Conservation (phyloP, 2,113 vertebrate species). For the Grammomys surdaster region DNA sequence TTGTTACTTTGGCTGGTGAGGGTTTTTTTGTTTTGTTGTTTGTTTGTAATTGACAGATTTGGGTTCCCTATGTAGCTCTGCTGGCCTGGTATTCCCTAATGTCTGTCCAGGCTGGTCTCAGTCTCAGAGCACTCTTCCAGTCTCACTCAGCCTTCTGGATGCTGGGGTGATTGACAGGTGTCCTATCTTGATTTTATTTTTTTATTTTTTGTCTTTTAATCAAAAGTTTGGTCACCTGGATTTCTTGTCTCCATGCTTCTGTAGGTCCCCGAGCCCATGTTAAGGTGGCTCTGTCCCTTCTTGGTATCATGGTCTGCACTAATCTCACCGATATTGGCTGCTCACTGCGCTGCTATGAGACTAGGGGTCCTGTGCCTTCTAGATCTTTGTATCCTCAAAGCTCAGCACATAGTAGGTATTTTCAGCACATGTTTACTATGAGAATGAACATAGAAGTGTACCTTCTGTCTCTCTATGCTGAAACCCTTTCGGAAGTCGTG, state of each 20-base stretch:
- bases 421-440: background rate
- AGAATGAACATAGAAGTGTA: constrained; percentile 1
- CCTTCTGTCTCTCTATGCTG: constrained; percentile 60
- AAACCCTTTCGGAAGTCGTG: constrained; percentile 38
- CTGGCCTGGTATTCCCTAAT: background rate
- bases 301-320: background rate
- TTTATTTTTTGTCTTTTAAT: background rate
- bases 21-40: too few relatives aligned
- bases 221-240: background rate
- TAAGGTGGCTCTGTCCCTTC: background rate
- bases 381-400: background rate
- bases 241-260: background rate
- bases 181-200: background rate
- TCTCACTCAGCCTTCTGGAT: background rate
- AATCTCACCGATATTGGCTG: background rate
- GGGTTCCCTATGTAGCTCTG: background rate
- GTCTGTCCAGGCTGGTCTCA: background rate
- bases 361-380: constrained; percentile 1
- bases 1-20: background rate
- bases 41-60: background rate
- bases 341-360: background rate
- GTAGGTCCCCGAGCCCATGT: background rate
- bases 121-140: background rate
- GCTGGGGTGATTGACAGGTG: too few relatives aligned
- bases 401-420: background rate